phyloP scores from a whole-genome alignment of 2,113 vertebrate species.

The Elachura formosa region DNA sequence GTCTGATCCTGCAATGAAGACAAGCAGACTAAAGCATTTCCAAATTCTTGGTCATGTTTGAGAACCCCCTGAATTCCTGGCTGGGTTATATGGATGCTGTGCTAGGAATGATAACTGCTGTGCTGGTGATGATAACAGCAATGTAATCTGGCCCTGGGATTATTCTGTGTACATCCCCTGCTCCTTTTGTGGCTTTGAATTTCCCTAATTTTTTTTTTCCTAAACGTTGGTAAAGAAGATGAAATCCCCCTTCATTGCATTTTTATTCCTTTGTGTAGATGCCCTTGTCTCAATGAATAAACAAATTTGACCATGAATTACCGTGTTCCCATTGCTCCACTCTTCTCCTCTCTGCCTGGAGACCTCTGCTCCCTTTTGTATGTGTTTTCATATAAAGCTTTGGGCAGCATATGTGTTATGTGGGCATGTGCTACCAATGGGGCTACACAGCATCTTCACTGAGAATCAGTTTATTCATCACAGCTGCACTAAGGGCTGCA shows the following conservation, averaged over 20 bases:
- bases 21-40: not conserved
- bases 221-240: not conserved
- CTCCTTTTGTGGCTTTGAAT: conserved; percentile 9
- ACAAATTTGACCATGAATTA: not conserved
- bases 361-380: not conserved
- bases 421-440: not conserved
- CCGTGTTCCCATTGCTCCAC: not conserved
- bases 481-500: not conserved
- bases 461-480: not conserved
- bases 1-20: not conserved
- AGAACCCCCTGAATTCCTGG: not conserved
- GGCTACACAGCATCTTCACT: not conserved
- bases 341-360: not conserved
- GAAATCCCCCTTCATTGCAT: not conserved
- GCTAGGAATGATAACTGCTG: no score
- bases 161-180: conserved; percentile 21
- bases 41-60: not conserved
- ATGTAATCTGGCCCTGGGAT: not conserved
- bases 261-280: not conserved
- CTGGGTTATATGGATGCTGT: not conserved
- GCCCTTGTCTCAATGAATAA: not conserved
- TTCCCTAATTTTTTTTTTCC: conserved; percentile 3
- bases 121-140: not conserved
- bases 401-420: not conserved
- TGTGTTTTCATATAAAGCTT: not conserved